Evolutionary conservation across 2,888 invertebrate species (phyloP).

Genomic region (Bembecia ichneumoniformis): DNA sequence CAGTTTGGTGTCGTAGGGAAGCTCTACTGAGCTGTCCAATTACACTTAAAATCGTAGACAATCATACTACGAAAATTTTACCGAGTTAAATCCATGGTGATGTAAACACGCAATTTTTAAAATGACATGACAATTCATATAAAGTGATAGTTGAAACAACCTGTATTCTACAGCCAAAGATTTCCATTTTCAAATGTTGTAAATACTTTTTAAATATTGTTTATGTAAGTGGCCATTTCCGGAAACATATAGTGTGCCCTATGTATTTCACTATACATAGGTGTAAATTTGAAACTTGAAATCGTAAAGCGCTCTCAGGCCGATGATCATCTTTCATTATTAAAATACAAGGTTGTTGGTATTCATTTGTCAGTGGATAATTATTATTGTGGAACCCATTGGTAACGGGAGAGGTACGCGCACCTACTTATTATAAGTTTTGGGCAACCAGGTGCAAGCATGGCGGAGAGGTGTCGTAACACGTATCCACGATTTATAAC

Average conservation of each 20-base stretch:
- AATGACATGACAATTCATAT: no score
- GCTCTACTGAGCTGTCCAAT: no score
- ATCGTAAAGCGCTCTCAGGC: conserved; percentile 36
- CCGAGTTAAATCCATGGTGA: no score
- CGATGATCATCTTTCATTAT: conserved; percentile 47
- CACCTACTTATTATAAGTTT: neutral
- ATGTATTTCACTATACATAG: conserved; percentile 34
- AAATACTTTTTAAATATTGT: no score
- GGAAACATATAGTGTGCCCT: conserved; percentile 44
- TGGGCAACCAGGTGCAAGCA: neutral
- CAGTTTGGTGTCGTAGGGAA: no score
- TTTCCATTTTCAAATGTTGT: no score
- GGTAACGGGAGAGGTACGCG: conserved; percentile 39
- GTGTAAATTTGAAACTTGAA: conserved; percentile 32
- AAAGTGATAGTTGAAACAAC: no score
- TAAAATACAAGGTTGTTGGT: conserved; percentile 39
- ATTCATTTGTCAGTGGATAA: conserved; percentile 30
- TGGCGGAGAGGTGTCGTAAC: conserved; percentile 13
- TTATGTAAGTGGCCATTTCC: conserved; percentile 25
- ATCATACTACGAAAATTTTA: no score
- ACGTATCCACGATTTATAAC: neutral
- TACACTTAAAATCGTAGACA: no score
- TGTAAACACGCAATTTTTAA: no score
- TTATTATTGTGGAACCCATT: conserved; percentile 34
- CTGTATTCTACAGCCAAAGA: no score